Evolutionary conservation across 2,888 invertebrate species (phyloP), one percentile per base, ranked within the genome.

Genomic region (Phengaris arion): DNA sequence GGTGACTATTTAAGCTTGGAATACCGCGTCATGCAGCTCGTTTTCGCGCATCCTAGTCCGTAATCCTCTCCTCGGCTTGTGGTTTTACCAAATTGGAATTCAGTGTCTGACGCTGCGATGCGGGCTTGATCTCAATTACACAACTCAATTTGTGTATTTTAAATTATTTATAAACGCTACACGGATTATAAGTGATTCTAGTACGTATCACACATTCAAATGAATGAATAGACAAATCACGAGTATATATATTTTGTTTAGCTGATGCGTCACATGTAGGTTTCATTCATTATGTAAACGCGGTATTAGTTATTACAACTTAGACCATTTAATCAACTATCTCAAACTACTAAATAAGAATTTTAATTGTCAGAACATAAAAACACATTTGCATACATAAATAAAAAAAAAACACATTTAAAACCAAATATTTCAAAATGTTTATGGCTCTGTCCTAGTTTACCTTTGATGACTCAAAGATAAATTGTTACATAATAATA

Each of bases 71-170:
- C 79, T 82, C 83, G 84, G 81, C 80, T 75, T 83, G 86, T 85
- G 89, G 88, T 89, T 87, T 85, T 83, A 83, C 84, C 83, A 90
- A 91, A 91, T 91, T 89, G 90, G 90, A 90, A 91, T 90, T 87
- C 85, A 87, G 84, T 90, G 89, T 85, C 84, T 81, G 82, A 79
- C 81, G 80, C 79, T 4, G 70, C 51, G 51, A 48, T 70, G 70
- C 70, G 70, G 70, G 70, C 48, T 69, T 69, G 46, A 10, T 70
- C 70, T 48, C 51, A 51, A 48, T 70, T 70, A 51, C 22, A 64
- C 64, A 64, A 64, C 64, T 64, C 64, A 64, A 64, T 64, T 64
- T 35, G 35, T 45, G 35, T 6, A 64, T 64, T 64, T 64, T 64
- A 35, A 64, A 64, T 64, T 64, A 64, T 64, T 12, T 64, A 64